Evolutionary conservation across 2,797 vertebrate genomes (phyloP).

Genomic region (Lindbergichthys nudifrons): DNA sequence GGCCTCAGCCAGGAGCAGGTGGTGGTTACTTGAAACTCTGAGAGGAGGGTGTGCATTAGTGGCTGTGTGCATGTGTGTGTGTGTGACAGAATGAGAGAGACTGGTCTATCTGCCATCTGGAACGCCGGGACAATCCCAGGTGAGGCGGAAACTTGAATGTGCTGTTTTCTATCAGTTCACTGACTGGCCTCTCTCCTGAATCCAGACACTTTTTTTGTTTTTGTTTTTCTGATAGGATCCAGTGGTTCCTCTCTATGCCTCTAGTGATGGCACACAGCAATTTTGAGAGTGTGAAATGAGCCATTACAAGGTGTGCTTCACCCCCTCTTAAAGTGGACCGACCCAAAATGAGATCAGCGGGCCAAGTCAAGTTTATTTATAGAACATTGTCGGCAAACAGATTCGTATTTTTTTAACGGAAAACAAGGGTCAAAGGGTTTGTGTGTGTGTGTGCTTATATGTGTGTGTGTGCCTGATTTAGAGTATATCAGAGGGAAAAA

Average conservation of each 20-base stretch:
- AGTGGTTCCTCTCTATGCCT: conserved; percentile 53
- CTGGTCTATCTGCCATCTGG: conserved; percentile 77
- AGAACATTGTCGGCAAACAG: conserved; percentile 39
- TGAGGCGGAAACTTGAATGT: conserved; percentile 76
- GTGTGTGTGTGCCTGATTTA: neutral
- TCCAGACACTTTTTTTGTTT: conserved; percentile 48
- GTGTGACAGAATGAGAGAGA: conserved; percentile 28
- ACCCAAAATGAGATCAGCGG: conserved; percentile 68
- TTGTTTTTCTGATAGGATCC: conserved; percentile 43
- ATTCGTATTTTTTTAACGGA: conserved; percentile 22
- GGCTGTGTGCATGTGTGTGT: conserved; percentile 16
- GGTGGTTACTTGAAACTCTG: conserved; percentile 74
- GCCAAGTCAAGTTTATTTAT: conserved; percentile 66
- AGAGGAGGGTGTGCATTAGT: conserved; percentile 65
- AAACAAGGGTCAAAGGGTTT: conserved; percentile 27
- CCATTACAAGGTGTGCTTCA: conserved; percentile 72
- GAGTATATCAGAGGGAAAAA: neutral
- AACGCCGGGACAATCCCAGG: conserved; percentile 71
- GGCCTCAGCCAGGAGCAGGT: conserved; percentile 77
- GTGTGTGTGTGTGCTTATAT: neutral
- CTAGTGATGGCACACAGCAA: conserved; percentile 69
- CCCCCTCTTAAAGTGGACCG: conserved; percentile 56
- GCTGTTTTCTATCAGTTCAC: conserved; percentile 65
- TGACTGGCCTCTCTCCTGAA: conserved; percentile 58
- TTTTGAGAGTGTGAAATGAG: conserved; percentile 80